Percentiles rank a stretch among this genome's conserved stretches.
phyloP scores from a whole-genome alignment of 2,797 vertebrate species.

The Melanotaenia boesemani region DNA sequence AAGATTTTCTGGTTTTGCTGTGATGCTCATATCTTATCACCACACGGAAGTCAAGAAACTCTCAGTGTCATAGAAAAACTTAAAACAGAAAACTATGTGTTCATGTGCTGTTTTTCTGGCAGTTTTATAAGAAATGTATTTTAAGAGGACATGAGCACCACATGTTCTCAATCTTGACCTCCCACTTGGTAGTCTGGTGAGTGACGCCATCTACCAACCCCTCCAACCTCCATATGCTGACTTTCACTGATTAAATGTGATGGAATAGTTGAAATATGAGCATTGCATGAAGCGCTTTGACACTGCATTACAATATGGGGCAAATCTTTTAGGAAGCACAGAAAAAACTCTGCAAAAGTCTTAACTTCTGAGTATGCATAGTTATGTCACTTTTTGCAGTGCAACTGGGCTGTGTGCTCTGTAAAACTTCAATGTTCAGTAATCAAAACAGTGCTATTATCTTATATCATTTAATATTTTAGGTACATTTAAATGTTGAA shows the following conservation, averaged over 20 bases:
- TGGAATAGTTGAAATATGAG: not conserved
- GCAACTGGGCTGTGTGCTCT: not conserved
- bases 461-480: not conserved
- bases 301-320: not conserved
- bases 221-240: conserved; percentile 36
- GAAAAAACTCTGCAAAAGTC: not conserved
- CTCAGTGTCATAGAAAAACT: conserved; percentile 5
- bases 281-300: not conserved
- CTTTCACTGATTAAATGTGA: not conserved
- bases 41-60: conserved; percentile 36
- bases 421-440: not conserved
- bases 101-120: not conserved
- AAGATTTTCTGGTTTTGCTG: conserved; percentile 14
- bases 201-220: conserved; percentile 13
- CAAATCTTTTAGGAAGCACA: not conserved
- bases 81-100: not conserved
- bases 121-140: not conserved
- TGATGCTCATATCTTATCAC: conserved; percentile 56
- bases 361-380: no score
- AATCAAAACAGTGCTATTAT: not conserved
- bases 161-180: not conserved
- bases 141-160: not conserved
- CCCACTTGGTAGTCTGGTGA: conserved; percentile 13
- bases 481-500: not conserved
- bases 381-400: not conserved